These are phyloP conservation scores for Podocnemis expansa DNA, from an alignment of 2,113 vertebrate genomes.

Conservation along the genomic window DNA sequence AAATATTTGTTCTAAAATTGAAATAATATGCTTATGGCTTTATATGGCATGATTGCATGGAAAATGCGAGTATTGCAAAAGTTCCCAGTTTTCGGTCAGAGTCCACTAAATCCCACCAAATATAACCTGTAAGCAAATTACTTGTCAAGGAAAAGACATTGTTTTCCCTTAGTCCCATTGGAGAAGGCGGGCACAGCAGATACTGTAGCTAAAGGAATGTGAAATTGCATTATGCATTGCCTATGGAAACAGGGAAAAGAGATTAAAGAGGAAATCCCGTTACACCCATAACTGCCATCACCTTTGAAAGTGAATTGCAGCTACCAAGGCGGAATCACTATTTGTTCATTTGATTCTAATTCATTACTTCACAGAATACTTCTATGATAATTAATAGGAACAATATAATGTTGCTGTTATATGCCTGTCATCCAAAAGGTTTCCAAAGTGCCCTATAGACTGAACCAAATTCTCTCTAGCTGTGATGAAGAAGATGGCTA, in stretches of 20 bases:
- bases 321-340: accelerated
- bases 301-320: not conserved
- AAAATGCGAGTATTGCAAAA: constrained; percentile 42
- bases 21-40: constrained; percentile 16
- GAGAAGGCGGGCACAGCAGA: not conserved
- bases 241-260: not conserved
- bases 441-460: not conserved
- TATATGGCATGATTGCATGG: constrained; percentile 15
- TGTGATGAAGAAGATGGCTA: not conserved
- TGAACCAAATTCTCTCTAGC: not conserved
- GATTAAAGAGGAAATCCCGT: not conserved
- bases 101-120: constrained; percentile 16
- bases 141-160: constrained; percentile 16
- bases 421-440: not conserved
- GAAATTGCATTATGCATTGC: not conserved
- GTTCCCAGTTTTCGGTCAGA: constrained; percentile 21
- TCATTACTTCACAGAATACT: not conserved
- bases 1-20: constrained; percentile 12
- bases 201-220: constrained; percentile 5
- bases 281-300: constrained; percentile 1
- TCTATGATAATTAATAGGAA: not conserved
- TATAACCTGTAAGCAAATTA: constrained; percentile 45
- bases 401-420: not conserved
- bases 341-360: not conserved
- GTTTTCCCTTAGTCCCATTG: not conserved